A percentile compares a stretch with the other conserved stretches of the same genome.
phyloP scores from a whole-genome alignment of 2,888 invertebrate species.

The Acleris emargana region DNA sequence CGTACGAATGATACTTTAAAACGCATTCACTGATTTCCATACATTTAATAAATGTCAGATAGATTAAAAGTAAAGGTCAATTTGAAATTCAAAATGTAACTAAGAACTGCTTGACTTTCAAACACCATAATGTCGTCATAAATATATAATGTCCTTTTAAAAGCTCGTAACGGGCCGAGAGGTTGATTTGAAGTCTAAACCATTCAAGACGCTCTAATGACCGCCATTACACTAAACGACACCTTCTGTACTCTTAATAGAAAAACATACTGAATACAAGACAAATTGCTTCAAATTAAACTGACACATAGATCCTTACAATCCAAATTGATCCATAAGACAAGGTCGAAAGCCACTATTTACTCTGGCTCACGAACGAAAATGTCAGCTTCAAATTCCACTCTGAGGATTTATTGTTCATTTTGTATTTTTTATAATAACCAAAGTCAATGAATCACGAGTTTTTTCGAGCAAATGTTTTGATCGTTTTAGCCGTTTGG shows the following conservation, averaged over 20 bases:
- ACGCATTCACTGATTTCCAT: no score
- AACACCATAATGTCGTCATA: conserved; percentile 20
- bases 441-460: conserved; percentile 27
- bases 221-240: conserved; percentile 22
- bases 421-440: conserved; percentile 29
- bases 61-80: no score
- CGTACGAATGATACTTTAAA: no score
- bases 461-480: conserved; percentile 22
- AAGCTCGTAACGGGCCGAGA: conserved; percentile 22
- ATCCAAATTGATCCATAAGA: conserved; percentile 16
- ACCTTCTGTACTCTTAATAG: conserved; percentile 37
- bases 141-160: conserved; percentile 25
- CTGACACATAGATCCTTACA: conserved; percentile 32
- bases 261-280: conserved; percentile 41
- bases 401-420: conserved; percentile 28
- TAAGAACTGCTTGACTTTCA: conserved; percentile 1
- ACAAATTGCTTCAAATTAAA: conserved; percentile 42
- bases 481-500: conserved; percentile 8
- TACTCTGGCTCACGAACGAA: conserved; percentile 11
- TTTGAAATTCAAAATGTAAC: no score
- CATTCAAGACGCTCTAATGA: conserved; percentile 23
- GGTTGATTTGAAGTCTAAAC: conserved; percentile 30
- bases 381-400: conserved; percentile 23
- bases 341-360: conserved; percentile 24
- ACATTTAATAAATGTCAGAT: no score